These are phyloP conservation scores for Asarcornis scutulata DNA, from an alignment of 2,113 vertebrate genomes.

Conservation along the genomic window DNA sequence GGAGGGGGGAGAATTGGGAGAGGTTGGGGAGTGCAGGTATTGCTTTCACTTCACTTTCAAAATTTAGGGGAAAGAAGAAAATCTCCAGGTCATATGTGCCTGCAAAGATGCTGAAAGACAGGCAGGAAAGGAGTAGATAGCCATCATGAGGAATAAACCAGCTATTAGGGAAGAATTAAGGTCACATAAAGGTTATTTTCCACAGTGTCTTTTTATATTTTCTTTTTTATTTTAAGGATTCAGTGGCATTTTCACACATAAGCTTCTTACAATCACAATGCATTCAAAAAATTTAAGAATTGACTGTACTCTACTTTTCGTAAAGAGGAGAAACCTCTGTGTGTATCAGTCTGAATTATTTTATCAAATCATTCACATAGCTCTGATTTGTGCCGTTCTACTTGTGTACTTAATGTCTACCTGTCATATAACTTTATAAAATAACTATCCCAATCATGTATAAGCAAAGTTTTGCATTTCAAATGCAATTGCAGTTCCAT, in stretches of 20 bases:
- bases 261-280: not conserved
- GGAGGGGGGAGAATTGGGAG: too few relatives aligned
- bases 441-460: not conserved
- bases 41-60: not conserved
- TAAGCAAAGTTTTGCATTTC: constrained; percentile 35
- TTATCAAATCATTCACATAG: not conserved
- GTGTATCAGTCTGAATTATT: not conserved
- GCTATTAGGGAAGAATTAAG: not conserved
- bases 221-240: not conserved
- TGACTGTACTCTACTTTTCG: not conserved
- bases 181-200: not conserved
- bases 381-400: not conserved
- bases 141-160: not conserved
- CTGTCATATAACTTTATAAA: not conserved
- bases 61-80: not conserved
- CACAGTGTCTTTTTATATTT: not conserved
- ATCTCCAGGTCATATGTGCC: not conserved
- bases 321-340: not conserved
- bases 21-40: not conserved
- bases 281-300: not conserved
- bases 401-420: not conserved
- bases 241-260: not conserved
- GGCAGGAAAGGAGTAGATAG: not conserved
- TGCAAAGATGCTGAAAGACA: not conserved
- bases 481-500: constrained; percentile 16